Percentiles rank a stretch among this genome's conserved stretches.
These are phyloP conservation scores for Diachasmimorpha longicaudata DNA, from an alignment of 1,140 invertebrate species.

Conservation along the genomic window DNA sequence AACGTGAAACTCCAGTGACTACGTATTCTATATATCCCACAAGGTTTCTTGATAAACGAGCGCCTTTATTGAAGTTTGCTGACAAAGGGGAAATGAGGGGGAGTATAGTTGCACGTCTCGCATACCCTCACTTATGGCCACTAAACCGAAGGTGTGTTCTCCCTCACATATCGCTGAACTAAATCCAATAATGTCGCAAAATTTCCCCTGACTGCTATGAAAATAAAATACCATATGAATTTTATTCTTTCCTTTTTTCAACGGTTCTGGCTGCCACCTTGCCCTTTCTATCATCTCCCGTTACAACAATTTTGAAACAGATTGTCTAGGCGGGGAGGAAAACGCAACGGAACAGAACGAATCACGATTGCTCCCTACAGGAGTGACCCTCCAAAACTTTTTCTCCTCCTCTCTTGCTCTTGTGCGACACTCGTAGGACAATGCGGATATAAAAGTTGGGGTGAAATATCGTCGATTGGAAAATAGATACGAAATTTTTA, in stretches of 20 bases:
- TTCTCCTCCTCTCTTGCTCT: not conserved
- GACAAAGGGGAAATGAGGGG: conserved; percentile 18
- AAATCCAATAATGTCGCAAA: conserved; percentile 12
- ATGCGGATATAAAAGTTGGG: not conserved
- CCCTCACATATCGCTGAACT: not conserved
- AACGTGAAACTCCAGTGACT: not conserved
- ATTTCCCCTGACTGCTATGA: not conserved
- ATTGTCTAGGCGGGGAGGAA: not conserved
- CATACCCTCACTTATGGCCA: conserved; percentile 10
- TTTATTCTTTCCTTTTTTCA: not conserved
- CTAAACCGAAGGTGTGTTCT: not conserved
- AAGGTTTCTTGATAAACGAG: conserved; percentile 21
- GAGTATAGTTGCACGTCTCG: conserved; percentile 4
- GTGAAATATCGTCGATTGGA: not conserved
- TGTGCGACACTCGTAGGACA: not conserved
- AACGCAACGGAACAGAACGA: not conserved
- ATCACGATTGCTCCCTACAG: not conserved
- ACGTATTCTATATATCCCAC: not conserved
- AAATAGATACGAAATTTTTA: not conserved
- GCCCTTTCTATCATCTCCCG: not conserved
- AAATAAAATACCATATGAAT: not conserved
- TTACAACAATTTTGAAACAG: not conserved
- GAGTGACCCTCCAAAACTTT: not conserved
- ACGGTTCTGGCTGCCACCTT: not conserved
- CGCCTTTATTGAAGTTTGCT: conserved; percentile 26